Conservation (phyloP, 1,140 invertebrate species). For the Plodia interpunctella region DNA sequence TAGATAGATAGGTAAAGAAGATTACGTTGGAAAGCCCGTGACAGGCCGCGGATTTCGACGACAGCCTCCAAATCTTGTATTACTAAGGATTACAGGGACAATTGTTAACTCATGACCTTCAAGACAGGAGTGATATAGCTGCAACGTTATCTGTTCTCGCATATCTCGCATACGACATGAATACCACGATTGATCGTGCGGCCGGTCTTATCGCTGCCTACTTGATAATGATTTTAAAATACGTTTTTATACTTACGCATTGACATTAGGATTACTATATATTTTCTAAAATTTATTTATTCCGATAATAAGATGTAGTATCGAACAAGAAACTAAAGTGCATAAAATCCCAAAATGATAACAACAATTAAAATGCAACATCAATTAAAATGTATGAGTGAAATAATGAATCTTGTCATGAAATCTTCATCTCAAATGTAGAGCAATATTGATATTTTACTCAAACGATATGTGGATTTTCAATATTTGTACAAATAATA, state of each 20-base stretch:
- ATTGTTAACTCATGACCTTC: conserved; percentile 47
- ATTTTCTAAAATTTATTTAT: background rate
- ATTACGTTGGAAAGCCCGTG: background rate
- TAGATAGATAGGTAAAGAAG: background rate
- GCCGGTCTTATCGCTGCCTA: conserved; percentile 46
- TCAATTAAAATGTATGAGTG: too few relatives aligned
- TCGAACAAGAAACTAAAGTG: too few relatives aligned
- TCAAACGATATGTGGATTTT: too few relatives aligned
- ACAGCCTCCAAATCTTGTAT: conserved; percentile 30
- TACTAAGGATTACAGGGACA: conserved; percentile 33
- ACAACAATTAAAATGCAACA: too few relatives aligned
- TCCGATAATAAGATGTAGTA: too few relatives aligned
- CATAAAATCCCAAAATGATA: too few relatives aligned
- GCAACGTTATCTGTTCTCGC: conserved; percentile 47
- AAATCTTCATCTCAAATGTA: too few relatives aligned
- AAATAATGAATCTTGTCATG: too few relatives aligned
- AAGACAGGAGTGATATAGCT: conserved; percentile 42
- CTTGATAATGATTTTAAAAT: conserved; percentile 67
- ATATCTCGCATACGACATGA: conserved; percentile 42
- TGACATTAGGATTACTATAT: conserved; percentile 42
- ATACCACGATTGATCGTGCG: conserved; percentile 55
- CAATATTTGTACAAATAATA: too few relatives aligned
- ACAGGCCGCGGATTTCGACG: background rate
- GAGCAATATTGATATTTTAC: too few relatives aligned
- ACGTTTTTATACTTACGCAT: conserved; percentile 49